Evolutionary conservation across 2,888 invertebrate species (phyloP).

Genomic region (Nephrotoma appendiculata): DNA sequence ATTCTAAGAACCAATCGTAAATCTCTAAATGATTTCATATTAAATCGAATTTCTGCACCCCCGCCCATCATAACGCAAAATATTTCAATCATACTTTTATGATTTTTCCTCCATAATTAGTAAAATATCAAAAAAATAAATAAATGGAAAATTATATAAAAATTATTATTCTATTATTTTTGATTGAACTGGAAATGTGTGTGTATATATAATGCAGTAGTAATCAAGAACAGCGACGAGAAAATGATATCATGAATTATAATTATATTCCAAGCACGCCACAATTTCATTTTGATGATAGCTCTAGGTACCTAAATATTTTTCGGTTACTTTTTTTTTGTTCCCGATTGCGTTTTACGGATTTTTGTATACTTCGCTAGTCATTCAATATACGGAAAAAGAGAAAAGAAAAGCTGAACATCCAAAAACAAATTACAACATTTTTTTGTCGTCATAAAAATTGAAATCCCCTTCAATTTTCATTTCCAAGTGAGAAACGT

Average conservation of each 20-base stretch:
- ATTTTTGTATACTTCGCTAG: neutral
- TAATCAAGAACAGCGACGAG: neutral
- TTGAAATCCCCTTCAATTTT: neutral
- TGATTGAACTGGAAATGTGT: neutral
- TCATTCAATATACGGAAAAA: neutral
- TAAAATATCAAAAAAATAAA: neutral
- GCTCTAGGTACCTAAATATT: neutral
- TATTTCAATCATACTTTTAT: neutral
- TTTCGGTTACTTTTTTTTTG: neutral
- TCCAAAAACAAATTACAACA: neutral
- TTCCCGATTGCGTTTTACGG: neutral
- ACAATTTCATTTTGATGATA: neutral
- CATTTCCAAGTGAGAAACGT: neutral
- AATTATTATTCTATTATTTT: neutral
- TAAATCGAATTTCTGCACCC: neutral
- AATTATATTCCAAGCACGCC: neutral
- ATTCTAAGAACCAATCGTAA: neutral
- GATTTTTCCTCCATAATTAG: neutral
- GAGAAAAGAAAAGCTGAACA: neutral
- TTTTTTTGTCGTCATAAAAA: neutral
- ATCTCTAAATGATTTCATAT: neutral
- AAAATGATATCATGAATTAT: neutral
- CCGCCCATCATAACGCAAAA: neutral
- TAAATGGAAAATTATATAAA: neutral
- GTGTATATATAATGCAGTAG: neutral